phyloP scores from a whole-genome alignment of 2,888 invertebrate species.

The Agapostemon virescens region DNA sequence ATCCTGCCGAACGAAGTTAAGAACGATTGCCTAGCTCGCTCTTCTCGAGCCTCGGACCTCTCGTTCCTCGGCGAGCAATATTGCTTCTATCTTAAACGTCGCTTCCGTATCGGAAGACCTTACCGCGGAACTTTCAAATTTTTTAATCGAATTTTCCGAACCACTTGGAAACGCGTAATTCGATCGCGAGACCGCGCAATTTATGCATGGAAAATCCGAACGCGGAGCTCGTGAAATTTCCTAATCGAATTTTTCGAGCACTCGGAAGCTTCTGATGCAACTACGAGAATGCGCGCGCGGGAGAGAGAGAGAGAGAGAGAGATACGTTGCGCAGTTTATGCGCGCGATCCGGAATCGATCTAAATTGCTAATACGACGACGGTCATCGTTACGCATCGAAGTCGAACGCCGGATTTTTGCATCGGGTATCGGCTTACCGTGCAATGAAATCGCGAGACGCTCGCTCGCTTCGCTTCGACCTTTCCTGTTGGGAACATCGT shows the following conservation, averaged over 20 bases:
- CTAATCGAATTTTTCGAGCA: neutral
- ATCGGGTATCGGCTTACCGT: neutral
- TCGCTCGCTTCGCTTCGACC: neutral
- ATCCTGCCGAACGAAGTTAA: neutral
- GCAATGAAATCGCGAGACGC: neutral
- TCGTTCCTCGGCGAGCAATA: neutral
- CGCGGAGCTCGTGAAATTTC: neutral
- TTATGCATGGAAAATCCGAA: neutral
- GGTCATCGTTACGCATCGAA: neutral
- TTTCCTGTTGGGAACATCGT: slow-evolving; percentile 13
- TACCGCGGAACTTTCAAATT: neutral
- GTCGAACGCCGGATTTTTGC: neutral
- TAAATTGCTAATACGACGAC: neutral
- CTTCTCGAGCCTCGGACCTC: neutral
- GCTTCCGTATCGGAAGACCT: neutral
- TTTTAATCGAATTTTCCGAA: neutral
- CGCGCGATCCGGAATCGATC: neutral
- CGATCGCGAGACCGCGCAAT: neutral
- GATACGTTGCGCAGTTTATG: neutral
- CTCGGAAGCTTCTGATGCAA: neutral
- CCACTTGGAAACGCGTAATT: neutral
- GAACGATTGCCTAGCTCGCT: neutral
- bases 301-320: neutral
- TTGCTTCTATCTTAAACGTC: neutral
- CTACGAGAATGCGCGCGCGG: neutral